These are phyloP conservation scores for Bos taurus DNA, from an alignment of 2,113 vertebrate genomes.

Conservation along the genomic window DNA sequence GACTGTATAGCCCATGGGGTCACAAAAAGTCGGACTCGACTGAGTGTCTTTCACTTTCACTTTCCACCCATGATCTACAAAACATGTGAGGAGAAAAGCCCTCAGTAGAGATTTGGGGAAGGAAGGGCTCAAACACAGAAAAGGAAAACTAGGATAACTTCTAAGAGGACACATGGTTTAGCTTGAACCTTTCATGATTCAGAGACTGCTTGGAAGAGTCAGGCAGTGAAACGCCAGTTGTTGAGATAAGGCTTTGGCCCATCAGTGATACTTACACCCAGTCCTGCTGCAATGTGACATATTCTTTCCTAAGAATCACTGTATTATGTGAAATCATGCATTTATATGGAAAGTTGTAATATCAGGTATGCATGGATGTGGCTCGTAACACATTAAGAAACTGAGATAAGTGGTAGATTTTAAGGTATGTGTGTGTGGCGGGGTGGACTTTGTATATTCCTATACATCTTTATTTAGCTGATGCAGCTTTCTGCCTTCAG, in stretches of 20 bases:
- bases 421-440: not conserved
- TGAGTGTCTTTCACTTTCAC: not conserved
- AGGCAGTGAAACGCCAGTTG: not conserved
- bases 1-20: not conserved
- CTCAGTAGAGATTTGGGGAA: not conserved
- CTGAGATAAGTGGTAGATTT: not conserved
- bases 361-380: not conserved
- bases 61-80: not conserved
- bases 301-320: not conserved
- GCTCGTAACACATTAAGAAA: not conserved
- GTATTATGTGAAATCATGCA: not conserved
- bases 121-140: not conserved
- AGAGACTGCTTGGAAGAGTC: not conserved
- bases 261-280: not conserved
- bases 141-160: not conserved
- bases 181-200: not conserved
- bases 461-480: not conserved
- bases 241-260: not conserved
- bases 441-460: not conserved
- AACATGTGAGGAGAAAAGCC: not conserved
- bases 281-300: not conserved
- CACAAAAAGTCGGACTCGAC: not conserved
- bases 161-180: not conserved
- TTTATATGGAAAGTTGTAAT: not conserved
- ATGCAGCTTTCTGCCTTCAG: not conserved